Percentiles rank a stretch among this genome's conserved stretches.
Evolutionary conservation across 2,113 vertebrate genomes (phyloP).

Genomic region (Phaetusa simplex): DNA sequence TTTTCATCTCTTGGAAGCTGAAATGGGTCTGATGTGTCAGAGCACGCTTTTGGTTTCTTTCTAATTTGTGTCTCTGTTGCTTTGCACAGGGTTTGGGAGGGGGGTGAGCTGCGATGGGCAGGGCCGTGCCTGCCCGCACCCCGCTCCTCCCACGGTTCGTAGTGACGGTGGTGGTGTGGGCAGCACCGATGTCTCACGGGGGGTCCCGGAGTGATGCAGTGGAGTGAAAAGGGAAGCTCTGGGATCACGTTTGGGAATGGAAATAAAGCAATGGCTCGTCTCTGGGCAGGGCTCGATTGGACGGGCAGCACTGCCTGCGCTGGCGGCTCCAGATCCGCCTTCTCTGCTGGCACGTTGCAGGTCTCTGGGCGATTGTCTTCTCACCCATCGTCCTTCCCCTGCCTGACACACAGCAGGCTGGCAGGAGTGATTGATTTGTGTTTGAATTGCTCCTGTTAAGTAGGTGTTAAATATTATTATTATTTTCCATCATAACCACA

Average conservation of each 20-base stretch:
- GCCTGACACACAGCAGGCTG: neutral
- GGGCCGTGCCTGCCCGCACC: neutral
- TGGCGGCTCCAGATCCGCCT: neutral
- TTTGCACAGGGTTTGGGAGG: neutral
- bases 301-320: neutral
- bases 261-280: rapidly evolving
- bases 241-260: rapidly evolving
- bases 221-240: neutral
- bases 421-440: neutral
- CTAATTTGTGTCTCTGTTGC: neutral
- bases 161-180: too few species aligned
- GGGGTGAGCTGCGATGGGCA: too few species aligned
- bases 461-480: neutral
- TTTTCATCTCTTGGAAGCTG: neutral
- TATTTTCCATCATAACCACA: neutral
- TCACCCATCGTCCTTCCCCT: neutral
- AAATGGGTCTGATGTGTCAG: neutral
- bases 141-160: neutral
- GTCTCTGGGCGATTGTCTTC: neutral
- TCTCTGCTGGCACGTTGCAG: neutral
- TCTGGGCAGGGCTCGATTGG: neutral
- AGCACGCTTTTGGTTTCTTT: neutral
- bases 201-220: neutral
- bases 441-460: neutral
- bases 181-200: neutral